Conservation (phyloP, 1,140 invertebrate species). For the Zophobas atratus region DNA sequence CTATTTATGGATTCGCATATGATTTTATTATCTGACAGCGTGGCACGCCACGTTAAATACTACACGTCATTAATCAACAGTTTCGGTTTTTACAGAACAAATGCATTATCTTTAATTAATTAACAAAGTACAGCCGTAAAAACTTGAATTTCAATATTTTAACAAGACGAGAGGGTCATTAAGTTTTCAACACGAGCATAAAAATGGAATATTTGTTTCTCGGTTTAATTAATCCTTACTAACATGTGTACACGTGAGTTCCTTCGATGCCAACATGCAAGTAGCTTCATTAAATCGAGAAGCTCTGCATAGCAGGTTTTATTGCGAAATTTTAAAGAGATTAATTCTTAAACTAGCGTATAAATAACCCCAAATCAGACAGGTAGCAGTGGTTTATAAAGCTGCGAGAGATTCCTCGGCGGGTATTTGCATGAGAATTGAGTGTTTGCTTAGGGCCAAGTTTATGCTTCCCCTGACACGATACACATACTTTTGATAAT, state of each 20-base stretch:
- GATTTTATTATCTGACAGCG: conserved; percentile 34
- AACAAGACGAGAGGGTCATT: too few species aligned
- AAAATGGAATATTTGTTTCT: too few species aligned
- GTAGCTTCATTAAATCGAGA: conserved; percentile 14
- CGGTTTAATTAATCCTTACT: too few species aligned
- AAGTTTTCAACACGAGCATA: too few species aligned
- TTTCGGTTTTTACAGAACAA: conserved; percentile 10
- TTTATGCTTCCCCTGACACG: conserved; percentile 46
- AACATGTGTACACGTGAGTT: conserved; percentile 12
- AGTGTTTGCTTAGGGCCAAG: conserved; percentile 43
- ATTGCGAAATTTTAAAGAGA: conserved; percentile 26
- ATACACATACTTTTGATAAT: conserved; percentile 48
- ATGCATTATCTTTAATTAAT: conserved; percentile 34
- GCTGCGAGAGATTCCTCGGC: conserved; percentile 24
- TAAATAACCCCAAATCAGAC: conserved; percentile 37
- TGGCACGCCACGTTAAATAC: conserved; percentile 17
- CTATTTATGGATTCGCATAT: conserved; percentile 47
- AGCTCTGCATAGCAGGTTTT: conserved; percentile 22
- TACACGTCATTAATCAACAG: conserved; percentile 25
- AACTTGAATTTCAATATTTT: too few species aligned
- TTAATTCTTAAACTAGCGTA: conserved; percentile 26
- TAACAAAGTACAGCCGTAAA: too few species aligned
- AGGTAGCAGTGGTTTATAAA: conserved; percentile 38
- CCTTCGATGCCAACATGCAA: too few species aligned
- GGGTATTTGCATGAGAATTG: conserved; percentile 48